Percentiles rank a stretch among this genome's conserved stretches.
Evolutionary conservation across 2,888 invertebrate species (phyloP).

Genomic region (Caenorhabditis sulstoni): DNA sequence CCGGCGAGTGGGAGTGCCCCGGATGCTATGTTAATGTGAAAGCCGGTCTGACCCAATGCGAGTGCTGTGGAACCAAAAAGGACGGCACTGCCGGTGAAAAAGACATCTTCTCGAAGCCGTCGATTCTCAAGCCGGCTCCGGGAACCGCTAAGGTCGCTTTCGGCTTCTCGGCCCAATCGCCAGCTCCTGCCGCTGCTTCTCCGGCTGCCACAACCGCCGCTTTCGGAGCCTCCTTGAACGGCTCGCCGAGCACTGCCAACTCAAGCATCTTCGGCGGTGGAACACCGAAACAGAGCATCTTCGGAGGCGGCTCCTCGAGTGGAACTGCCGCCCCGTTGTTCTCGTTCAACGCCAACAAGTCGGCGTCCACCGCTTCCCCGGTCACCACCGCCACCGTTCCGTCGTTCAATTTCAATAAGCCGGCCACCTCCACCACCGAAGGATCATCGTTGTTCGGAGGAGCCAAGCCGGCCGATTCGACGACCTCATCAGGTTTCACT

Average conservation of each 20-base stretch:
- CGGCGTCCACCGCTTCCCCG: constrained; percentile 24
- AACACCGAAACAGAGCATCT: constrained; percentile 21
- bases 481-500: too few relatives aligned
- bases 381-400: constrained; percentile 17
- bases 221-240: constrained; percentile 49
- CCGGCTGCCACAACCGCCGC: constrained; percentile 36
- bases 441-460: too few relatives aligned
- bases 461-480: too few relatives aligned
- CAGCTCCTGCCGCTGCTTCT: constrained; percentile 58
- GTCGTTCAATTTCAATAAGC: too few relatives aligned
- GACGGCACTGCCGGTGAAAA: constrained; percentile 57
- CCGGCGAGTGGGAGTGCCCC: constrained; percentile 70
- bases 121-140: constrained; percentile 45
- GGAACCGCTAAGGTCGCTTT: constrained; percentile 62
- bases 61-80: constrained; percentile 65
- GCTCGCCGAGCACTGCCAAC: constrained; percentile 41
- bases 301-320: constrained; percentile 10
- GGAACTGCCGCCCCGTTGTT: constrained; percentile 11
- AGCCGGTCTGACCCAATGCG: constrained; percentile 48
- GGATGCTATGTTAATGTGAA: constrained; percentile 61
- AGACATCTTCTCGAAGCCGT: constrained; percentile 57
- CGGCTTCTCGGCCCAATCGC: constrained; percentile 31
- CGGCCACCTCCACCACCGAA: too few relatives aligned
- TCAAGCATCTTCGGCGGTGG: constrained; percentile 52
- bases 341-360: constrained; percentile 30